Percentiles rank a stretch among this genome's conserved stretches.
Conservation (phyloP, 2,113 vertebrate genomes). For the Caloenas nicobarica region DNA sequence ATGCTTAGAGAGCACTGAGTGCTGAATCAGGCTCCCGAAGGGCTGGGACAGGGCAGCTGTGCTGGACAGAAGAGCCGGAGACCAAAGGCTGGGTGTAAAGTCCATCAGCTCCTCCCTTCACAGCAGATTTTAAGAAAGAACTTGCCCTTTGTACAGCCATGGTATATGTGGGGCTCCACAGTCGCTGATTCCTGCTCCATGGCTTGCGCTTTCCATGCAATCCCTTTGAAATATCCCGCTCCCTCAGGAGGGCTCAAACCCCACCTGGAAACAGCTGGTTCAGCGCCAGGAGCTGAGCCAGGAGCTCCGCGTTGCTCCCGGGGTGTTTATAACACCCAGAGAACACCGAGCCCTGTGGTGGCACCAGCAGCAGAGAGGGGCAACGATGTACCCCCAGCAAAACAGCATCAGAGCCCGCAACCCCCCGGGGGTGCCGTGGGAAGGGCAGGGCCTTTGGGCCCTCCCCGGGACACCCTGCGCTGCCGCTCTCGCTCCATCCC, state of each 20-base stretch:
- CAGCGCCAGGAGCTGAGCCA: not conserved
- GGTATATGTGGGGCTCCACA: rapidly evolving
- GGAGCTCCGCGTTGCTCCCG: rapidly evolving
- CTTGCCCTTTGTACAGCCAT: not conserved
- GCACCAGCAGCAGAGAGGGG: not conserved
- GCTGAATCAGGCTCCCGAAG: not conserved
- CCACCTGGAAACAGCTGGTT: not conserved
- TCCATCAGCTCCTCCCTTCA: not conserved
- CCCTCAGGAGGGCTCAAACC: not conserved
- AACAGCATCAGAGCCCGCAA: not conserved
- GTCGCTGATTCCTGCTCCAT: not conserved
- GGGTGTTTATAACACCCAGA: no score
- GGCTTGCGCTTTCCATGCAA: not conserved
- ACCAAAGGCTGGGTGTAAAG: not conserved
- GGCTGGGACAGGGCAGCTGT: not conserved
- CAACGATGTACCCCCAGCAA: not conserved
- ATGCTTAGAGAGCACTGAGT: not conserved
- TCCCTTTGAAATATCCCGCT: not conserved
- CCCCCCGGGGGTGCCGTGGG: rapidly evolving
- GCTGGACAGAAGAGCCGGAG: not conserved
- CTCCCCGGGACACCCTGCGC: not conserved
- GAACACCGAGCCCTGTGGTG: rapidly evolving
- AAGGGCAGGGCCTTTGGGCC: not conserved
- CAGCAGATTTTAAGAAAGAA: not conserved
- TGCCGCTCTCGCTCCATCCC: not conserved